A percentile compares a stretch with the other conserved stretches of the same genome.
These are phyloP conservation scores for Pempheris klunzingeri DNA, from an alignment of 2,797 vertebrate species.

Conservation along the genomic window DNA sequence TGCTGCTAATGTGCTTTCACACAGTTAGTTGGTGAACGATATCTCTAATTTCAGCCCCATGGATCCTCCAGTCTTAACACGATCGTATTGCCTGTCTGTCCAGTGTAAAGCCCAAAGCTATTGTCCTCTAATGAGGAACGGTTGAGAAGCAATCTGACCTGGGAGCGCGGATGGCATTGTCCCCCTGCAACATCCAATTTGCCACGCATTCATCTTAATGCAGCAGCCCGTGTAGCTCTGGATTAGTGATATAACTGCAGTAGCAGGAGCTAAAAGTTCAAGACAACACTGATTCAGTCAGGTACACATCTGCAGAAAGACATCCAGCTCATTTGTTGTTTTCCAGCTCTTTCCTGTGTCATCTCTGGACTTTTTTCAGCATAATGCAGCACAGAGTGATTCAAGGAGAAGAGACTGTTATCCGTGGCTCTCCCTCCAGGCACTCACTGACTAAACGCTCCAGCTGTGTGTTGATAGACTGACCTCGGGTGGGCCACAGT, in stretches of 20 bases:
- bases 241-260: slow-evolving; percentile 72
- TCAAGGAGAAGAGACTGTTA: slow-evolving; percentile 28
- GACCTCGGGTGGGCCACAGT: slow-evolving; percentile 62
- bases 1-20: slow-evolving; percentile 52
- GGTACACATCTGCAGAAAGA: slow-evolving; percentile 46
- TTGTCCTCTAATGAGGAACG: slow-evolving; percentile 78
- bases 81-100: slow-evolving; percentile 69
- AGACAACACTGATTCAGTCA: slow-evolving; percentile 69
- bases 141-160: slow-evolving; percentile 76
- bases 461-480: slow-evolving; percentile 60
- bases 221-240: slow-evolving; percentile 61
- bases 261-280: slow-evolving; percentile 49
- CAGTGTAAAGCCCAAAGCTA: slow-evolving; percentile 58
- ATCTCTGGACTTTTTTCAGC: slow-evolving; percentile 49
- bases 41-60: slow-evolving; percentile 52
- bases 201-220: slow-evolving; percentile 72
- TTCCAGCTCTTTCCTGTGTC: slow-evolving; percentile 25
- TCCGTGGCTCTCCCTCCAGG: slow-evolving; percentile 46
- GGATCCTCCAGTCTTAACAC: slow-evolving; percentile 53
- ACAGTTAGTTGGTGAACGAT: slow-evolving; percentile 39
- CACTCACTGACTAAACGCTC: slow-evolving; percentile 47
- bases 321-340: slow-evolving; percentile 63
- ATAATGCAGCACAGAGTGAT: slow-evolving; percentile 28
- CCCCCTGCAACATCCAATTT: slow-evolving; percentile 78
- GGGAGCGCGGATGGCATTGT: slow-evolving; percentile 59